Evolutionary conservation across 1,140 invertebrate genomes (phyloP), one percentile per base, ranked within the genome.

Genomic region (Penaeus indicus): DNA sequence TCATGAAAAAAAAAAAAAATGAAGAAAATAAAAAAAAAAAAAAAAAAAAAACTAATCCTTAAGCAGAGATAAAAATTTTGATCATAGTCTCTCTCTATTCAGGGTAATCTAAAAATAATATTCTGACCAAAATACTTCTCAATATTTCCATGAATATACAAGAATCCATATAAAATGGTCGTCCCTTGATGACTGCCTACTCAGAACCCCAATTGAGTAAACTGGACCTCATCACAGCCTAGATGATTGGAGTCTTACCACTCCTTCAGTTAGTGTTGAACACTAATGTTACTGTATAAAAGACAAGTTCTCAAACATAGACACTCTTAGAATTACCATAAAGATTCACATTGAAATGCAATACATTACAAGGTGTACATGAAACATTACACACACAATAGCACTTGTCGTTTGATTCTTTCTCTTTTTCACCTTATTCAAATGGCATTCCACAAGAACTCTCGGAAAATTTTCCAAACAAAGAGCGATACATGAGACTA

Each of bases 71-170:
- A 84, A 18, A 83, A 78, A 84, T 84, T 84, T 88, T 84, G 72
- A 84, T 84, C 72, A 54, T 88, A 60, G 64, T 42, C 85, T 86
- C 80, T 42, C 85, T 86, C 80, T 69, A 84, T 78, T 88, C 80
- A 84, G 25, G 60, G 81, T 79, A 83, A 79, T 88, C 75, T 78
- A 86, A 88, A 88, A 88, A 88, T 75, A 75, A 88, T 54, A 77
- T 84, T 88, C 75, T 88, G 62, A 88, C 75, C 87, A 88, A 88
- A 88, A 88, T 88, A 88, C 84, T 54, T 83, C 47, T 77, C 54
- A 54, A 63, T 83, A 84, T 77, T 75, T 88, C 61, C 75, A 83
- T 84, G 72, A 78, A 75, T 77, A 77, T 62, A 78, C 81, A 88
- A 61, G 63, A 82, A 81, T 60, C 77, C 82, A 62, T 83, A 88